phyloP scores from a whole-genome alignment of 2,888 invertebrate genomes.

The Atrina japonica region DNA sequence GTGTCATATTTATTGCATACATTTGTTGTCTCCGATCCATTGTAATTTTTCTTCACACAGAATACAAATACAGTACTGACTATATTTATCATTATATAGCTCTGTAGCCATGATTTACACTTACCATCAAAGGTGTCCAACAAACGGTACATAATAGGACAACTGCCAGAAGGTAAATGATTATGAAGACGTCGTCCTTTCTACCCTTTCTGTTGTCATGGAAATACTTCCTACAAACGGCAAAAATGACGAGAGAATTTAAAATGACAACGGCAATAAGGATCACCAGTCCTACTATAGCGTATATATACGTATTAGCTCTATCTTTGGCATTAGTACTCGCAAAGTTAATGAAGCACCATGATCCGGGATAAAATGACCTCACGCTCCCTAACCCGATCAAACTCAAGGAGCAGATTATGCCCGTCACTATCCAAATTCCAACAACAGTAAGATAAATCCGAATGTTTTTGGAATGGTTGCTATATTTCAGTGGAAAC shows the following conservation, averaged over 20 bases:
- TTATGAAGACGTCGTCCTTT: slow-evolving; percentile 6
- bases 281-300: slow-evolving; percentile 3
- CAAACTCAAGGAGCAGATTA: slow-evolving; percentile 1
- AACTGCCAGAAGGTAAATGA: slow-evolving; percentile 7
- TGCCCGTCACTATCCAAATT: slow-evolving; percentile 25
- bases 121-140: slow-evolving; percentile 13
- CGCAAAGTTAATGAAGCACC: slow-evolving; percentile 17
- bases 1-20: no score
- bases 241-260: neutral
- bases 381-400: neutral
- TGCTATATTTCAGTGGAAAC: slow-evolving; percentile 13
- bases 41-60: no score
- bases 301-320: neutral
- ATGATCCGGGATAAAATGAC: slow-evolving; percentile 20
- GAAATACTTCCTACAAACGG: neutral
- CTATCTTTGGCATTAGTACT: neutral
- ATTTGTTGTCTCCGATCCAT: no score
- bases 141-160: slow-evolving; percentile 2
- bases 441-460: neutral
- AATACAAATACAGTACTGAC: no score
- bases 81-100: no score
- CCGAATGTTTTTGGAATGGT: neutral
- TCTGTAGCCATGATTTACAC: no score
- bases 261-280: neutral
- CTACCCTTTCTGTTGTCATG: slow-evolving; percentile 3